phyloP scores from a whole-genome alignment of 2,113 vertebrate species.

The Lepus americanus region DNA sequence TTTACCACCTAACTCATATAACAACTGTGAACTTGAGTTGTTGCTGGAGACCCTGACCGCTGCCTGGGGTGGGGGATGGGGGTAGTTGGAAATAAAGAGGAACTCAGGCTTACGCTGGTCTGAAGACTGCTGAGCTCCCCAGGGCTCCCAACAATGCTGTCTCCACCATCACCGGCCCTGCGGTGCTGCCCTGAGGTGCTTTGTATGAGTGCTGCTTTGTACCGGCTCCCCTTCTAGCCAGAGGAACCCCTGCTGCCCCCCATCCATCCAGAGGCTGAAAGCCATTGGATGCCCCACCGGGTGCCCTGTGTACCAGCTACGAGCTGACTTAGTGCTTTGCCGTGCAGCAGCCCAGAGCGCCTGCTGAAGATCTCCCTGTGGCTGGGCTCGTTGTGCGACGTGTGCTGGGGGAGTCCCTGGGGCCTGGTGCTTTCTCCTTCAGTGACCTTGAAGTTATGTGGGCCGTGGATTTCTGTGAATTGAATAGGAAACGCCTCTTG shows the following conservation, averaged over 20 bases:
- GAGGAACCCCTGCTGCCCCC: background rate
- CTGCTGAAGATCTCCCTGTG: background rate
- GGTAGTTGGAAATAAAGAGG: rapidly evolving
- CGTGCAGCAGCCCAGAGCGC: slow-evolving; percentile 34
- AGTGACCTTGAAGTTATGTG: background rate
- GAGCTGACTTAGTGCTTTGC: background rate
- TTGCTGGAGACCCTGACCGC: background rate
- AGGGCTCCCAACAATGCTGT: background rate
- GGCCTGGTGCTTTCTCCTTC: background rate
- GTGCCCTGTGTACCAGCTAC: background rate
- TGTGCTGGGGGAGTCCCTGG: background rate
- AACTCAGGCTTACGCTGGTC: background rate
- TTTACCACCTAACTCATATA: background rate
- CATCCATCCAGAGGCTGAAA: background rate
- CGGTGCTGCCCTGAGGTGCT: background rate
- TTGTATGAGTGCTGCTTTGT: background rate
- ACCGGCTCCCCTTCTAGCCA: background rate
- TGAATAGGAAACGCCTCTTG: slow-evolving; percentile 40
- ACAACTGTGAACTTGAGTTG: background rate
- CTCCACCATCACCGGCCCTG: background rate
- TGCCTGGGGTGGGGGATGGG: background rate
- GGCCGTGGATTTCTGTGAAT: slow-evolving; percentile 14
- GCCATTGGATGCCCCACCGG: background rate
- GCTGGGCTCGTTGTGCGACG: background rate
- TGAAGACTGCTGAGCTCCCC: slow-evolving; percentile 19